Base-by-base conservation (phyloP, 1,140 invertebrate genomes). In the Eufriesea mexicana region DNA sequence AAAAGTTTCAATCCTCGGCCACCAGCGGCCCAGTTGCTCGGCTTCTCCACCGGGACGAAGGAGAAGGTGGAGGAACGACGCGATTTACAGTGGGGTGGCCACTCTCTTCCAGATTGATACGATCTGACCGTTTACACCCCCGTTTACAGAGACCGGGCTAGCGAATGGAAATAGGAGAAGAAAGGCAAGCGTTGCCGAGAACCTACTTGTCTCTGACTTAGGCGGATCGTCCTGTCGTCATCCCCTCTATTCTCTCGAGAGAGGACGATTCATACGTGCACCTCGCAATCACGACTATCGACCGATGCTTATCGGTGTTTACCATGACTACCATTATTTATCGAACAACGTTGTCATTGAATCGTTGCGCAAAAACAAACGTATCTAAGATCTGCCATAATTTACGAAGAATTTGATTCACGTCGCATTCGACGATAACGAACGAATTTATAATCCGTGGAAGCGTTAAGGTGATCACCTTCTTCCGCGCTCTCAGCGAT, bases 1-100 rank as follows among this genome's bases (percentile, higher is more conserved):
- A 89, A 93, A 89, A 94, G 89, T 94, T 94, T 94, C 92, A 92
- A 93, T 91, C 90, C 86, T 84, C 86, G 81, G 89, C 79, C 86
- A 55, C 23, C 88, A 86, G 18, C 88, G 89, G 85, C 83, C 90
- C 89, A 16, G 84, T 87, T 64, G 72, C 85, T 81, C 49, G 71
- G 70, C 73, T 71, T 82, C 8, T 51, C 51, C 42, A 18, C 42
- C 12, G 7, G 2, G 2, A 45, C n/a, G 45, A 47, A 47, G 51
- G 23, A 20, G 79, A 67, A 77, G 70, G 77, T 35, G 83, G 67
- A 86, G 81, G 79, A 75, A 77, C 75, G 70, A 67, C 64, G 51
- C 54, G 47, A 61, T 68, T 54, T 64, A 28, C 68, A 28, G 73
- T 61, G 86, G 88, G 90, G 89, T 86, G 89, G 86, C 89, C 72